Evolutionary conservation across 1,140 invertebrate genomes (phyloP).

Genomic region (Temnothorax curvispinosus): DNA sequence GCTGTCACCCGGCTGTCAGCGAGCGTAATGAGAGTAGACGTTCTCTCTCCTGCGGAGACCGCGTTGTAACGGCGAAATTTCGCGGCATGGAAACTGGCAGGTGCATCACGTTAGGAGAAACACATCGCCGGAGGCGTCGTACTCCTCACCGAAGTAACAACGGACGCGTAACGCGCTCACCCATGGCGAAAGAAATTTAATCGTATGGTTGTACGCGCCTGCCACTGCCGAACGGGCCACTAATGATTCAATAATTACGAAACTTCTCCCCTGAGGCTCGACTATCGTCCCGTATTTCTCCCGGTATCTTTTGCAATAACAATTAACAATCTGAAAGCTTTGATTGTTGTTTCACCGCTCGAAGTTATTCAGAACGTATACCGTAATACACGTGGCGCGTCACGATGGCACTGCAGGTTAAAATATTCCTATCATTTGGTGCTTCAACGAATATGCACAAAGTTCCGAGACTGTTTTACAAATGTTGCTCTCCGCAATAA

Average conservation of each 20-base stretch:
- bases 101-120: constrained; percentile 32
- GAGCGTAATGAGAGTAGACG: constrained; percentile 49
- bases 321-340: neutral
- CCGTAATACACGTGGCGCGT: neutral
- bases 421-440: constrained; percentile 59
- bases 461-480: constrained; percentile 52
- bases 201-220: neutral
- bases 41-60: constrained; percentile 15
- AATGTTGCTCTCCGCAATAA: constrained; percentile 53
- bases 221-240: neutral
- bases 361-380: neutral
- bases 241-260: constrained; percentile 18
- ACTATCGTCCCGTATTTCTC: neutral
- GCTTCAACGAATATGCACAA: constrained; percentile 39
- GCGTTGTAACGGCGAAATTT: constrained; percentile 28
- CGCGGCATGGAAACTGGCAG: constrained; percentile 39
- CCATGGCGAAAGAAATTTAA: constrained; percentile 25
- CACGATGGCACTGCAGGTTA: constrained; percentile 28
- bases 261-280: neutral
- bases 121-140: constrained; percentile 45
- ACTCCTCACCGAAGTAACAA: constrained; percentile 1
- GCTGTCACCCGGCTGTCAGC: constrained; percentile 42
- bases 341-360: neutral
- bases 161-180: neutral
- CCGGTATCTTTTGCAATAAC: neutral